Evolutionary conservation across 1,140 invertebrate species (phyloP).

Genomic region (Tetramorium alpestre): DNA sequence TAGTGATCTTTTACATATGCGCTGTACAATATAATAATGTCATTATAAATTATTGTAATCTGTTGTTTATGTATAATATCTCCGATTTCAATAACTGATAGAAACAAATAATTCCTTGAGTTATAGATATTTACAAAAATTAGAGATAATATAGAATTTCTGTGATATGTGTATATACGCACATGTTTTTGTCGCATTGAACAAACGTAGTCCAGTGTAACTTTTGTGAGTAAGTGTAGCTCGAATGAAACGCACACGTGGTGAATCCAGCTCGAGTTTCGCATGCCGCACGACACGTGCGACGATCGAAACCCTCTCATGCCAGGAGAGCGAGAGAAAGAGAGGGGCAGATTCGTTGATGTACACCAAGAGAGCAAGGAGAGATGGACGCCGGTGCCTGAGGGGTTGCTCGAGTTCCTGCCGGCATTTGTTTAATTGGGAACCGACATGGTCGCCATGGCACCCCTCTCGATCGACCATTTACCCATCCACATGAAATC

Average conservation of each 20-base stretch:
- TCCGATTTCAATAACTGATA: not conserved
- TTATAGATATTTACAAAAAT: not conserved
- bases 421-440: slow-evolving; percentile 82
- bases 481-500: slow-evolving; percentile 59
- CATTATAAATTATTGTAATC: not conserved
- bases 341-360: slow-evolving; percentile 40
- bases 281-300: slow-evolving; percentile 76
- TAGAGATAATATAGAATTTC: not conserved
- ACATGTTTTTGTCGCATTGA: not conserved
- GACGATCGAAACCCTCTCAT: slow-evolving; percentile 61
- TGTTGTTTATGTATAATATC: not conserved
- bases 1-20: not conserved
- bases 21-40: not conserved
- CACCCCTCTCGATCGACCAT: slow-evolving; percentile 62
- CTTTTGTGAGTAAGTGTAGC: slow-evolving; percentile 48
- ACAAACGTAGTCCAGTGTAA: not conserved
- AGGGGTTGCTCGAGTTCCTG: slow-evolving; percentile 74
- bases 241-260: slow-evolving; percentile 31
- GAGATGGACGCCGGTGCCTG: slow-evolving; percentile 54
- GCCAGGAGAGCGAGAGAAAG: slow-evolving; percentile 47
- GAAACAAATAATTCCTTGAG: not conserved
- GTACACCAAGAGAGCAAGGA: slow-evolving; percentile 50
- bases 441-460: slow-evolving; percentile 76
- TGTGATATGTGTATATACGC: not conserved
- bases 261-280: slow-evolving; percentile 65